phyloP scores from a whole-genome alignment of 2,113 vertebrate genomes.

The Tragelaphus strepsiceros region DNA sequence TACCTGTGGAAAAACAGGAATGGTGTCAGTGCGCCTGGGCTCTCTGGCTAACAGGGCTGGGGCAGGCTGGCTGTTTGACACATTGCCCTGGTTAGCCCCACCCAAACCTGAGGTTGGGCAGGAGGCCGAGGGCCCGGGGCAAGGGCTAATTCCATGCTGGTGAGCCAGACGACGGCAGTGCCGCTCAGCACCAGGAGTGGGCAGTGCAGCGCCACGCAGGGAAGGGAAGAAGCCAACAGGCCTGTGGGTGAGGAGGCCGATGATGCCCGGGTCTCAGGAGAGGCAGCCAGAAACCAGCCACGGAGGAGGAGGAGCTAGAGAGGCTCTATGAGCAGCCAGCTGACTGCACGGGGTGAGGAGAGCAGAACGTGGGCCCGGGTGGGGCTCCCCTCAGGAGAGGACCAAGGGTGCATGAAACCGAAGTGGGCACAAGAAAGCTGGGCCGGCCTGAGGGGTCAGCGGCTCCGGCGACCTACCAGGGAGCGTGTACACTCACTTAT shows the following conservation, averaged over 20 bases:
- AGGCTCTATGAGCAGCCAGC: fast-evolving
- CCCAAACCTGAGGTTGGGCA: not conserved
- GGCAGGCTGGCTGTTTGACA: not conserved
- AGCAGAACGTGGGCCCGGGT: not conserved
- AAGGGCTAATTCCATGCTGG: not conserved
- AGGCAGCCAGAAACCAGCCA: not conserved
- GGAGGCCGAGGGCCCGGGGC: not conserved
- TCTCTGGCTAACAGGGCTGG: not conserved
- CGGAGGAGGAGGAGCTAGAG: not conserved
- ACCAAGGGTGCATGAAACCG: not conserved
- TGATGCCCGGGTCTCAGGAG: not conserved
- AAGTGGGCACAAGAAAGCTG: not conserved
- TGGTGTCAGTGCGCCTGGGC: not conserved
- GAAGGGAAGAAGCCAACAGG: not conserved
- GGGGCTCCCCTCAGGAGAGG: not conserved
- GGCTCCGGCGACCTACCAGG: not conserved
- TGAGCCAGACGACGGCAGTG: fast-evolving
- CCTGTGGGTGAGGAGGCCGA: not conserved
- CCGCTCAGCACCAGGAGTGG: not conserved
- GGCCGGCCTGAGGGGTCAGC: not conserved
- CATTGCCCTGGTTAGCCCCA: not conserved
- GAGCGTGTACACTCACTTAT: not conserved
- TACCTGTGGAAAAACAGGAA: slow-evolving; percentile 82
- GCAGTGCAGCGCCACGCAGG: not conserved
- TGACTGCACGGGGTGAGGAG: fast-evolving